These are phyloP conservation scores for Porites lobata DNA, from an alignment of 92 coral and sea anemone genomes.

Conservation along the genomic window DNA sequence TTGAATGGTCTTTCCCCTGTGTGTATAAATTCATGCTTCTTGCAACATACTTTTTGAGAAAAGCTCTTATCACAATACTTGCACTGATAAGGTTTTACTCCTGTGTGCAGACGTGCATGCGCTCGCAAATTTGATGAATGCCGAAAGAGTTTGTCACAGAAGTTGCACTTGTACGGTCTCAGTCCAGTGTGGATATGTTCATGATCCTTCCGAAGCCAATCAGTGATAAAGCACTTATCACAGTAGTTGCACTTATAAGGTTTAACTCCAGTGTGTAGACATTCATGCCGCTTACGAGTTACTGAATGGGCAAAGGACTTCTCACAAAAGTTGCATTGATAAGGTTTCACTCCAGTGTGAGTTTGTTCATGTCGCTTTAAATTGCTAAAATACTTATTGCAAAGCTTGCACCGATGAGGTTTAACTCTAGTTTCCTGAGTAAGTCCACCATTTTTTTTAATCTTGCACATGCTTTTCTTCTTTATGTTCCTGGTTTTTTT, in stretches of 20 bases:
- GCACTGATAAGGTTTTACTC: neutral
- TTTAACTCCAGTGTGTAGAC: neutral
- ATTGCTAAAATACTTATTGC: no score
- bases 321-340: constrained; percentile 13
- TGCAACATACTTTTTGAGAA: no score
- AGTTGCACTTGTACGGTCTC: neutral
- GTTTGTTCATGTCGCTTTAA: neutral
- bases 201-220: neutral
- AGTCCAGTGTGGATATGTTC: neutral
- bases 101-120: neutral
- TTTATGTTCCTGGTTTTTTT: no score
- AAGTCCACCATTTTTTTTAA: no score
- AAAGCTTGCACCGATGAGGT: no score
- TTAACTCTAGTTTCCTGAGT: no score
- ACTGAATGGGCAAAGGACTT: neutral
- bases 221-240: neutral
- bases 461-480: no score
- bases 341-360: constrained; percentile 3
- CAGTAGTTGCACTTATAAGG: constrained; percentile 11
- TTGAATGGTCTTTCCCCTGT: no score
- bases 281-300: neutral
- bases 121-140: no score
- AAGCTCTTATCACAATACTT: neutral
- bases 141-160: neutral
- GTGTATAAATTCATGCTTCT: neutral